phyloP scores from a whole-genome alignment of 92 coral and sea anemone genomes.

The Actinostola sp. region DNA sequence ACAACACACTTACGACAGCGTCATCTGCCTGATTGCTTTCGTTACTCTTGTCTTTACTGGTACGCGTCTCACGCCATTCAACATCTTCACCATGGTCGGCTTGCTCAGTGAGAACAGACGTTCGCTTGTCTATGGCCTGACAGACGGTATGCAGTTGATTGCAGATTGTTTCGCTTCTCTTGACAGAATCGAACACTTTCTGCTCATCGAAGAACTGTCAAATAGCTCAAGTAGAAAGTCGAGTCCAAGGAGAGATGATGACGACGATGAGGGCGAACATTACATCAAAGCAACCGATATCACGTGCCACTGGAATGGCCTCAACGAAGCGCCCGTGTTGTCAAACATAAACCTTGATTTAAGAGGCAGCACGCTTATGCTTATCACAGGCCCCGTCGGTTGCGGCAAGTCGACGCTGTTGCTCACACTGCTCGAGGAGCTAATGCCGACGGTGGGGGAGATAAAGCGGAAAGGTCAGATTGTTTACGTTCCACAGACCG shows the following conservation, averaged over 20 bases:
- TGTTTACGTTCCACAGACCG: constrained; percentile 85
- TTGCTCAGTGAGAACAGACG: constrained; percentile 87
- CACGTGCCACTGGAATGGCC: constrained; percentile 89
- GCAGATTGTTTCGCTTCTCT: constrained; percentile 93
- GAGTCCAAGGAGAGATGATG: constrained; percentile 23
- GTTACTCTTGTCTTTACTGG: constrained; percentile 87
- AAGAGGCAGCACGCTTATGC: constrained; percentile 45
- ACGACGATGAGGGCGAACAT: constrained; percentile 20
- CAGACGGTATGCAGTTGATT: constrained; percentile 91
- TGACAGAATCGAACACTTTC: constrained; percentile 79
- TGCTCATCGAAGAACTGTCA: constrained; percentile 79
- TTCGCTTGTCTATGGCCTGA: constrained; percentile 83
- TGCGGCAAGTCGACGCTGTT: constrained; percentile 84
- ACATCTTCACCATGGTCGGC: constrained; percentile 91
- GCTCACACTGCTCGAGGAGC: constrained; percentile 73
- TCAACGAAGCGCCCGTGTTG: constrained; percentile 71
- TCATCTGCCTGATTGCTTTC: constrained; percentile 86
- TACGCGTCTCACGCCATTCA: constrained; percentile 83
- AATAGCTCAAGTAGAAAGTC: constrained; percentile 15
- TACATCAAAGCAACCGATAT: constrained; percentile 52
- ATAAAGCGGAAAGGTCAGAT: constrained; percentile 55
- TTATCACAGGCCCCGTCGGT: constrained; percentile 88
- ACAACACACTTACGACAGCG: constrained; percentile 90
- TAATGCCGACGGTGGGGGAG: constrained; percentile 70
- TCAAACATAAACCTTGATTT: constrained; percentile 68